Percentiles rank a stretch among this genome's conserved stretches.
Conservation (phyloP, 2,888 invertebrate genomes). For the Tachystola acroxantha region DNA sequence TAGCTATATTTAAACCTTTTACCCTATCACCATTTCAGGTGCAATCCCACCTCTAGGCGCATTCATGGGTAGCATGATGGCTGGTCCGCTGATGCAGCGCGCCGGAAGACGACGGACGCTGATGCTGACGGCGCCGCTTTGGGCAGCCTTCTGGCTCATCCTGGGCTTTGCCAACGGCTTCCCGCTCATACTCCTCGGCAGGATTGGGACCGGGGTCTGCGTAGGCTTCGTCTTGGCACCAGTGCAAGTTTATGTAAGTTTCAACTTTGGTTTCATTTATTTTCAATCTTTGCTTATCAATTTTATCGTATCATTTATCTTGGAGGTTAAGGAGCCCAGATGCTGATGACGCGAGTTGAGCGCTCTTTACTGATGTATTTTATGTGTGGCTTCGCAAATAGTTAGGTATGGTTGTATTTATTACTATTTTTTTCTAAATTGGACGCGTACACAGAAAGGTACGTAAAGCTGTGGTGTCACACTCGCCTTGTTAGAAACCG, state of each 20-base stretch:
- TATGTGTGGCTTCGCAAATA: no score
- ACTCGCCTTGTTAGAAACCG: no score
- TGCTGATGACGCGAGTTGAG: no score
- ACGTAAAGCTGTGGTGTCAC: no score
- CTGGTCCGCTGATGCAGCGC: slow-evolving; percentile 73
- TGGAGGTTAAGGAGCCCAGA: no score
- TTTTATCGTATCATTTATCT: no score
- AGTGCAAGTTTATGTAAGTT: slow-evolving; percentile 81
- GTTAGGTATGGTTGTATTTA: no score
- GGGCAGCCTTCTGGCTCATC: slow-evolving; percentile 73
- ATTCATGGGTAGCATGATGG: slow-evolving; percentile 72
- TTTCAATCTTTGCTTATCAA: no score
- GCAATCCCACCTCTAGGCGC: slow-evolving; percentile 78
- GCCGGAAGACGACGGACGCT: slow-evolving; percentile 73
- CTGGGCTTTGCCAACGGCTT: slow-evolving; percentile 70
- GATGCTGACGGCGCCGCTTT: slow-evolving; percentile 68
- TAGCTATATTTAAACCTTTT: no score
- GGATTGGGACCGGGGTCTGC: slow-evolving; percentile 79
- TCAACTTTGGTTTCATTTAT: background rate
- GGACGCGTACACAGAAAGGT: no score
- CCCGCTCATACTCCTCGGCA: slow-evolving; percentile 67
- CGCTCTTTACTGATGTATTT: no score
- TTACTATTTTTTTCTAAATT: no score
- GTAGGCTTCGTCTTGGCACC: slow-evolving; percentile 79
- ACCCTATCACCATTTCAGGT: slow-evolving; percentile 38